Base-by-base conservation (phyloP, 1,140 invertebrate species). In the Triops longicaudatus region DNA sequence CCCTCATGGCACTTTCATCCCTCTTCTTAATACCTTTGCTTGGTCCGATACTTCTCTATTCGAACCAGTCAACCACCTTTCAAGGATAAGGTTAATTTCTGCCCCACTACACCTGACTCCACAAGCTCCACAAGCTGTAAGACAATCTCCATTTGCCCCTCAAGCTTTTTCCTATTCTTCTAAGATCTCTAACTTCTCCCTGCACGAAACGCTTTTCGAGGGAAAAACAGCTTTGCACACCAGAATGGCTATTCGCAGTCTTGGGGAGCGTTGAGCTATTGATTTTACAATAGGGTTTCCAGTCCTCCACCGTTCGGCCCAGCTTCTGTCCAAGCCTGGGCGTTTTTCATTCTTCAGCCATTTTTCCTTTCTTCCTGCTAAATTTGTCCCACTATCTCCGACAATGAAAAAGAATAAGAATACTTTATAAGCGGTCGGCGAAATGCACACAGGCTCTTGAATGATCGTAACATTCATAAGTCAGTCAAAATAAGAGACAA, bases 211-310 rank as follows among this genome's bases (percentile, higher is more conserved):
- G 31, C 31, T 4, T 37, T 7, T 37, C 31, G 31, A 7, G 31
- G 31, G 31, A 17, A 63, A 63, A 63, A 63, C 50, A n/a, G 3
- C n/a, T 63, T n/a, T 63, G 50, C 50, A 63, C n/a, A 22, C 50
- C 50, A 17, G 50, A 63, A 63, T n/a, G 50, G 50, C 50, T 63
- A 63, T 63, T 63, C 50, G 22, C 50, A 63, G 10, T 63, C 50
- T 63, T 22, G 22, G 50, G 50, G 31, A 7, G 31, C 31, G 31
- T 6, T 14, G 17, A 63, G 22, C n/a, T 63, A 63, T 63, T 63
- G 50, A 63, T 63, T 63, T 63, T 63, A 63, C 50, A 63, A 63
- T 63, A 63, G 50, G 50, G 50, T 17, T 63, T 63, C 22, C 50
- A 9, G 6, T 17, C 22, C 50, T 63, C 22, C 50, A n/a, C 14